Evolutionary conservation across 1,140 invertebrate species (phyloP).

Genomic region (Drosophila azteca): DNA sequence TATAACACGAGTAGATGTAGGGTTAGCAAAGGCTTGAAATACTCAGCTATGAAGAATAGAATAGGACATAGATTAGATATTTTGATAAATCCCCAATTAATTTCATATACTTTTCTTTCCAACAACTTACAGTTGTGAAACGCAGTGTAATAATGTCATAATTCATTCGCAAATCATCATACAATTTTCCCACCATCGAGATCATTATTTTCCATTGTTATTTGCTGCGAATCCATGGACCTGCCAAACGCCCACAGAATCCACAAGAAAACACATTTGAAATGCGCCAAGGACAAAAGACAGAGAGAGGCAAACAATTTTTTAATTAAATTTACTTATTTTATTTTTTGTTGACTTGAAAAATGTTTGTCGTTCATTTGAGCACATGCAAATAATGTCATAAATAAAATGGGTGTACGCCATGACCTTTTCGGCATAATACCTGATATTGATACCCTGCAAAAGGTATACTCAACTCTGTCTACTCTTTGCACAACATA

Average conservation of each 20-base stretch:
- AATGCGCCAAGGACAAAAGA: neutral
- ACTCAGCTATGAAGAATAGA: no score
- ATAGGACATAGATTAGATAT: no score
- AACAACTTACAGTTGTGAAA: no score
- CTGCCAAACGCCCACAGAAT: conserved; percentile 5
- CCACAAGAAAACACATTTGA: conserved; percentile 6
- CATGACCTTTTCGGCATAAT: conserved; percentile 21
- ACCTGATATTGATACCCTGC: conserved; percentile 23
- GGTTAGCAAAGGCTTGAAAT: no score
- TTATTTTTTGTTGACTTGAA: conserved; percentile 35
- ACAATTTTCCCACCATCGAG: neutral
- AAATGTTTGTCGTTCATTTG: conserved; percentile 34
- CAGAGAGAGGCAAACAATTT: conserved; percentile 26
- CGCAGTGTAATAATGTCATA: no score
- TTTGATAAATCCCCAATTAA: no score
- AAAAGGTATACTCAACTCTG: neutral
- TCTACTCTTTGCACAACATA: no score
- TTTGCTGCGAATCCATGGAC: conserved; percentile 5
- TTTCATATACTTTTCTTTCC: no score
- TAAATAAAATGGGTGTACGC: conserved; percentile 46
- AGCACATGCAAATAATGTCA: conserved; percentile 66
- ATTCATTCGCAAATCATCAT: no score
- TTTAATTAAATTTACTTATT: conserved; percentile 67
- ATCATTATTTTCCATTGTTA: conserved; percentile 5
- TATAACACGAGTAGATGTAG: no score